phyloP scores from a whole-genome alignment of 1,140 invertebrate species.

The Propsilocerus akamusi region DNA sequence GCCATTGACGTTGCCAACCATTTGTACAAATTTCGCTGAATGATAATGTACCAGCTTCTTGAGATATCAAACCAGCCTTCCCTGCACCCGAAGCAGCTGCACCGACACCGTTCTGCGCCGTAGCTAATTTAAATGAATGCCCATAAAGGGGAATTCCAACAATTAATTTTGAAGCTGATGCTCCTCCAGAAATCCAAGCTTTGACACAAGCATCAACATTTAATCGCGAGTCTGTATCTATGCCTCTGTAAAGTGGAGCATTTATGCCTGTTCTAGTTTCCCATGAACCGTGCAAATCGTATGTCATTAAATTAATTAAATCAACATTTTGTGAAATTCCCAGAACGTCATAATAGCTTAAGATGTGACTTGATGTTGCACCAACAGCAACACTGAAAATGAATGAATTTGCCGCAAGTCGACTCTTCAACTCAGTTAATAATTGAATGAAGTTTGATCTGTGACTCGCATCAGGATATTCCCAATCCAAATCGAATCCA shows the following conservation, averaged over 20 bases:
- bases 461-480: constrained; percentile 30
- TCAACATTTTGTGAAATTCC: constrained; percentile 32
- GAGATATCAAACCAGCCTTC: constrained; percentile 41
- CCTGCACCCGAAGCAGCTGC: constrained; percentile 32
- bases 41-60: constrained; percentile 39
- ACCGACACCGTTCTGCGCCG: constrained; percentile 24
- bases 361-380: constrained; percentile 23
- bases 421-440: constrained; percentile 23
- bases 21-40: constrained; percentile 44
- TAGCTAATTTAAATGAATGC: constrained; percentile 31
- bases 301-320: constrained; percentile 45
- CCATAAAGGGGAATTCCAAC: constrained; percentile 42
- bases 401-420: constrained; percentile 19
- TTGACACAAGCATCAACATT: constrained; percentile 12
- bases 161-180: constrained; percentile 33
- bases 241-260: constrained; percentile 34
- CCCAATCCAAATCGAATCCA: constrained; percentile 40
- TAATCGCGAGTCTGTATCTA: constrained; percentile 20
- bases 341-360: constrained; percentile 29
- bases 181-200: constrained; percentile 25
- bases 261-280: constrained; percentile 34
- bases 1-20: constrained; percentile 24
- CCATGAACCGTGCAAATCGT: constrained; percentile 47
- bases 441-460: constrained; percentile 22
- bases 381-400: constrained; percentile 29